These are phyloP conservation scores for Seriola aureovittata DNA, from an alignment of 2,113 vertebrate species.

Conservation along the genomic window DNA sequence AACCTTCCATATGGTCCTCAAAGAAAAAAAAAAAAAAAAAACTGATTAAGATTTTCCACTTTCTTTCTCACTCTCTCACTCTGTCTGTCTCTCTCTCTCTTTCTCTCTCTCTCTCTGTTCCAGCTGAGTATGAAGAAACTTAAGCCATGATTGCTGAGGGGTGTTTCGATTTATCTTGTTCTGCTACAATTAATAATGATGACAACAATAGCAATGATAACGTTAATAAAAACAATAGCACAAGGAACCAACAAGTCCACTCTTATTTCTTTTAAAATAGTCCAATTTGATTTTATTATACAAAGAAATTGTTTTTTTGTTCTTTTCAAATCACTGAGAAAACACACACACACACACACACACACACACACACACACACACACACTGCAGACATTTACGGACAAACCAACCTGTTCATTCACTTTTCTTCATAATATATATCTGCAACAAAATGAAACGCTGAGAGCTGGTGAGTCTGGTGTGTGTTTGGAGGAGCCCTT, in stretches of 20 bases:
- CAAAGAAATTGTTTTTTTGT: neutral
- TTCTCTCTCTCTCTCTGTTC: conserved; percentile 64
- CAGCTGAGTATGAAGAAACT: conserved; percentile 82
- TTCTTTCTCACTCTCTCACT: conserved; percentile 68
- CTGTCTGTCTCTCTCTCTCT: conserved; percentile 54
- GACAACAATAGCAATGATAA: conserved; percentile 85
- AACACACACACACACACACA: neutral
- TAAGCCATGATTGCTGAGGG: conserved; percentile 86
- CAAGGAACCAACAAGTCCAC: conserved; percentile 77
- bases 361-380: conserved; percentile 24
- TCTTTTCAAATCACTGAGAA: neutral
- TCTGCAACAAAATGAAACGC: neutral
- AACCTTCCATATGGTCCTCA: conserved; percentile 87
- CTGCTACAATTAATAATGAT: conserved; percentile 84
- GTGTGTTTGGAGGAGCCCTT: conserved; percentile 40
- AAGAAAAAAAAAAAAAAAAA: conserved; percentile 68
- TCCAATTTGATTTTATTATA: conserved; percentile 6
- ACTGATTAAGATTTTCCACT: conserved; percentile 84
- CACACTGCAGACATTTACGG: neutral
- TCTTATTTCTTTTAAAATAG: conserved; percentile 55
- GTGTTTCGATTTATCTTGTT: conserved; percentile 84
- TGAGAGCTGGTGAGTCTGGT: conserved; percentile 32
- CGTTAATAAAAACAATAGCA: conserved; percentile 89
- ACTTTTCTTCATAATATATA: neutral
- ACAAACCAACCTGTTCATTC: conserved; percentile 3